Evolutionary conservation across 2,113 vertebrate genomes (phyloP).

Genomic region (Myodes glareolus): DNA sequence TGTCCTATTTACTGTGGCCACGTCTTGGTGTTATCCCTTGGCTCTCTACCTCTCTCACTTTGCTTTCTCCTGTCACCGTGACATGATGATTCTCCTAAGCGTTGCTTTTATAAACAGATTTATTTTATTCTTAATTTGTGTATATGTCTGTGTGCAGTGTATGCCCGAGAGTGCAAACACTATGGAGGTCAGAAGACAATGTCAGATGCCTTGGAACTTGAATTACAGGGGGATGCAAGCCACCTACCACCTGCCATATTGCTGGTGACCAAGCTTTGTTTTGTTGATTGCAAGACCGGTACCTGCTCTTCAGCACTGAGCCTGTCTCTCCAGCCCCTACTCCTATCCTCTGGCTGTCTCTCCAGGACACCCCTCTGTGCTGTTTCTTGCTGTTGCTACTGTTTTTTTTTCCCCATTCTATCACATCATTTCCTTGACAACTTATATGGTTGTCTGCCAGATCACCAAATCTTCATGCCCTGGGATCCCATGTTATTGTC

Average conservation of each 20-base stretch:
- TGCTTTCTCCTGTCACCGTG: not conserved
- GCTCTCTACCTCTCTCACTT: not conserved
- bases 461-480: not conserved
- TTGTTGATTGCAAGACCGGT: not conserved
- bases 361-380: no score
- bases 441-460: not conserved
- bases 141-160: not conserved
- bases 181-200: not conserved
- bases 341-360: not conserved
- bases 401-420: not conserved
- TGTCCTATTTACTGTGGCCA: not conserved
- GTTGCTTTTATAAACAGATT: not conserved
- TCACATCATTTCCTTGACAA: not conserved
- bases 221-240: not conserved
- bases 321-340: not conserved
- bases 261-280: no score
- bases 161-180: no score
- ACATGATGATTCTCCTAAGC: not conserved
- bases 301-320: no score
- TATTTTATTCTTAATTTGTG: not conserved
- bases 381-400: not conserved
- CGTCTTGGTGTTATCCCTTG: accelerated
- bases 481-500: no score
- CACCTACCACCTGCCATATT: not conserved
- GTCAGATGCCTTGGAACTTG: not conserved